A percentile compares a stretch with the other conserved stretches of the same genome.
Evolutionary conservation across 2,113 vertebrate species (phyloP).

Genomic region (Rhombomys opimus): DNA sequence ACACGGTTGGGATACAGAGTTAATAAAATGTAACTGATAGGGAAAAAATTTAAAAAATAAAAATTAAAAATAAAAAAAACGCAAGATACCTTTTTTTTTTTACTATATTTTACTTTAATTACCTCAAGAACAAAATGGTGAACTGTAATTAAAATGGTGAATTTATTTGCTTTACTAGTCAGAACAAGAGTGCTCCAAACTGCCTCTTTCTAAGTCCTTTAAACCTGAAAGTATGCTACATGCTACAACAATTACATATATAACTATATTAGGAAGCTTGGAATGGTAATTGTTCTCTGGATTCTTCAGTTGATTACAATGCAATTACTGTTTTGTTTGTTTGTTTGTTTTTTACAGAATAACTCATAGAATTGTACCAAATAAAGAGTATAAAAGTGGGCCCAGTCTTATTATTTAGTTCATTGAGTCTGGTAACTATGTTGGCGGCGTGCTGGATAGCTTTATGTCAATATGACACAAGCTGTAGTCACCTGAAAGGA

Average conservation of each 20-base stretch:
- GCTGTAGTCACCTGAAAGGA: neutral
- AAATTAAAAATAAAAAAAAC: no score
- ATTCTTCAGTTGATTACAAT: neutral
- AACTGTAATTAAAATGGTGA: neutral
- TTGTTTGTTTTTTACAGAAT: neutral
- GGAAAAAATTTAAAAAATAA: no score
- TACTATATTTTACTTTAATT: neutral
- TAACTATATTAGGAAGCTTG: neutral
- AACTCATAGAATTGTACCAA: neutral
- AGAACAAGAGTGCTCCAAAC: neutral
- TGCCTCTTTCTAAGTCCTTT: neutral
- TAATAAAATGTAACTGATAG: no score
- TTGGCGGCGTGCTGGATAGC: neutral
- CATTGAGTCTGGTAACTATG: neutral
- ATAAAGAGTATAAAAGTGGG: neutral
- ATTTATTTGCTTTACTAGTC: neutral
- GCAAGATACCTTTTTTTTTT: neutral
- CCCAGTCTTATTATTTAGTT: neutral
- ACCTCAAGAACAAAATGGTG: neutral
- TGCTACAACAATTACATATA: neutral
- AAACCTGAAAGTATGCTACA: neutral
- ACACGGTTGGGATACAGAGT: no score
- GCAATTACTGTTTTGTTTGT: no score
- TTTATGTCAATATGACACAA: neutral
- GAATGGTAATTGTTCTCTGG: accelerated